Base-by-base conservation (phyloP, 2,113 vertebrate species). In the Syngnathoides biaculeatus region DNA sequence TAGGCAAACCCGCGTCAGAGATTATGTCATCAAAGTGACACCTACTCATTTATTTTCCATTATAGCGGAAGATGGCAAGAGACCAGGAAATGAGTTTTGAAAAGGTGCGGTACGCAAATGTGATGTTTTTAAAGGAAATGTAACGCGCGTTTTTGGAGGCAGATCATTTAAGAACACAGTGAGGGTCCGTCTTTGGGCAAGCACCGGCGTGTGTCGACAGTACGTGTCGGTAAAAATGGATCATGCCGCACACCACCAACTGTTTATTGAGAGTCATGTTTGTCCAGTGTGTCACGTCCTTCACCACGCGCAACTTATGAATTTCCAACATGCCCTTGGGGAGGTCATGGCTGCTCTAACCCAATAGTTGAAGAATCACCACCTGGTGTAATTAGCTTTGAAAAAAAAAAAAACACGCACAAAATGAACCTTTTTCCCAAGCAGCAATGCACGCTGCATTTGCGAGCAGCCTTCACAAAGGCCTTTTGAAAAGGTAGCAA, bases 291-390 rank as follows among this genome's bases (percentile, higher is more conserved):
- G 20, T 26, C 64, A 58, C 22, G 63, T 81, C 80, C 69, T 77
- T 86, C 77, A 83, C 58, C 82, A 67, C 43, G 58, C 53, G 60
- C 73, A 58, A 58, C 48, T 73, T 73, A 78, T 82, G 80, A 85
- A 77, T 75, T 76, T 27, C 78, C 26, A 63, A 39, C 68, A 73
- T 42, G 68, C 45, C 69, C 77, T 83, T 84, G 68, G 76, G 58
- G 53, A 69, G 72, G 69, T 79, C 75, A 79, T 39, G 63, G n/a
- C 13, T 13, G 45, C 56, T 79, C 73, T 74, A 56, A n/a, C n/a
- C 71, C 26, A 63, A 69, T 62, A 55, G 22, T 48, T 65, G 64
- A 67, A 39, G 26, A 45, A 72, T 22, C 48, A 35, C 68, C 45
- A 80, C 60, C 55, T 73, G 64, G 56, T 59, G 72, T 53, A 43